Evolutionary conservation across 2,113 vertebrate species (phyloP), one percentile per base, ranked within the genome.

Genomic region (Mesoclemmys tuberculata): DNA sequence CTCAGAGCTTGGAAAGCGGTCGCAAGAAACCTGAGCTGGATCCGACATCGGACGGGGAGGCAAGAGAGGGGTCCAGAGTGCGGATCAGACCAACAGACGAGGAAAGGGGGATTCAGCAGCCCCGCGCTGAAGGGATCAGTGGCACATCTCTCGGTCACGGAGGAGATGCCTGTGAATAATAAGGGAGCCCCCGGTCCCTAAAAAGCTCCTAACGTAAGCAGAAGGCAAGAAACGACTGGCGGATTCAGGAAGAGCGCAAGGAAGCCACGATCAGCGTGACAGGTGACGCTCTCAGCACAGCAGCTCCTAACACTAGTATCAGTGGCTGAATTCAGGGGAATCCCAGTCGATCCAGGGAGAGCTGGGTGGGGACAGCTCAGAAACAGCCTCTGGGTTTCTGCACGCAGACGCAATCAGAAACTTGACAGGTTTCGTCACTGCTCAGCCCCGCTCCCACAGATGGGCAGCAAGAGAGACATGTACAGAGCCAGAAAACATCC

Each of bases 301-400:
- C 31, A 3, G 49, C 55, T 56, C 24, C 55, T 46, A 8, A 46
- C 46, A 46, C 8, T 31, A 31, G 58, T 12, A 29, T 61, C 10
- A 52, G 51, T 14, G 6, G 58, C 6, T 31, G 29, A 61, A 12
- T 11, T 29, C 26, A 12, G 27, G 56, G 27, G 56, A 58, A 31
- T 61, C 29, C 58, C 29, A 2, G 5, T 61, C 58, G 31, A 21
- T 64, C 35, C 54, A 71, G 35, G 64, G 31, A 68, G n/a, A 74
- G 71, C 38, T 41, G 71, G 38, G 38, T 18, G 1, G 38, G 52
- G 55, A 7, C 87, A 68, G 92, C 87, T 93, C 92, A 90, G 92
- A 86, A 93, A 89, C 87, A 89, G 92, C 78, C 77, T 85, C 82
- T 82, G 87, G 51, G 77, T 81, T 89, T 89, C 92, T 1, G 46